These are phyloP conservation scores for Mola mola DNA, from an alignment of 2,113 vertebrate species.

Conservation along the genomic window DNA sequence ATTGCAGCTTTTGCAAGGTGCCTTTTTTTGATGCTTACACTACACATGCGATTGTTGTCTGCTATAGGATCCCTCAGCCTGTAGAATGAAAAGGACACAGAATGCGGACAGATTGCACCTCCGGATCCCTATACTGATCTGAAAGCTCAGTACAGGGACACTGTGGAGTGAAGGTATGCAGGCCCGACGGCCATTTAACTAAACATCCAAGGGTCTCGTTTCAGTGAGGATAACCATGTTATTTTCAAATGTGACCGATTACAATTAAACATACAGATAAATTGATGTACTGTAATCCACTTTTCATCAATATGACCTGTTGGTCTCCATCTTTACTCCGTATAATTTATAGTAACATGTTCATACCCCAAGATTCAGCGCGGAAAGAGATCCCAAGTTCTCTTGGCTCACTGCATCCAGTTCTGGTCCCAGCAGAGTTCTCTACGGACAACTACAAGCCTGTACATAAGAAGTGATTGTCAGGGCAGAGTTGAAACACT, in stretches of 20 bases:
- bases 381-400: constrained; percentile 21
- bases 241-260: constrained; percentile 68
- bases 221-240: constrained; percentile 51
- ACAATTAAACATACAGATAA: constrained; percentile 48
- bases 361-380: constrained; percentile 15
- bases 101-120: constrained; percentile 8
- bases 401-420: constrained; percentile 21
- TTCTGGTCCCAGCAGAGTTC: constrained; percentile 19
- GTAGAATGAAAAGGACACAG: constrained; percentile 31
- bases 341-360: constrained; percentile 32
- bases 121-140: too few relatives aligned
- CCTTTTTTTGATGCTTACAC: constrained; percentile 45
- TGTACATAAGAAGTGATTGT: constrained; percentile 42
- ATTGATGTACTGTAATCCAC: constrained; percentile 30
- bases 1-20: constrained; percentile 37
- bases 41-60: constrained; percentile 22
- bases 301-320: constrained; percentile 18
- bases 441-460: constrained; percentile 30
- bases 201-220: constrained; percentile 53
- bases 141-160: constrained; percentile 29
- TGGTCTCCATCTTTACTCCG: constrained; percentile 16
- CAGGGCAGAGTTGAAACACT: constrained; percentile 47
- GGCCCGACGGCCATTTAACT: constrained; percentile 35
- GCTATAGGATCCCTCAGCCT: constrained; percentile 18
- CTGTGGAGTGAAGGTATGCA: constrained; percentile 24